phyloP scores from a whole-genome alignment of 2,888 invertebrate species.

The Brachyopa scutellaris region DNA sequence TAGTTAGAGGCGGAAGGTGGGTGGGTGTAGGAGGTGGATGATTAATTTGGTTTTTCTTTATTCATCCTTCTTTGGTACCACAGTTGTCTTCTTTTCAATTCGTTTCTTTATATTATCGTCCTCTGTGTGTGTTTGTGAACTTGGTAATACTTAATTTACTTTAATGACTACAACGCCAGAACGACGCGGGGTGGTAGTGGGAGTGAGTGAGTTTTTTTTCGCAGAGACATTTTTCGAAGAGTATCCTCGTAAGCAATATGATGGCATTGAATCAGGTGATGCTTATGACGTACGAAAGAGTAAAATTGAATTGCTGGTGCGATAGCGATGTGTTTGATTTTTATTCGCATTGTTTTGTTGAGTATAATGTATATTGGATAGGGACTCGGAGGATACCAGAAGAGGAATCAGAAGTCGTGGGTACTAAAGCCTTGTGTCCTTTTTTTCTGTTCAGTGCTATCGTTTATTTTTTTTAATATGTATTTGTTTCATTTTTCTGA shows the following conservation, averaged over 20 bases:
- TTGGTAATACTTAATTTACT: slow-evolving; percentile 59
- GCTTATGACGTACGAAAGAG: neutral
- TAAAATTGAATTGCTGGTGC: slow-evolving; percentile 4
- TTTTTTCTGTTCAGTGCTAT: neutral
- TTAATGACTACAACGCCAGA: slow-evolving; percentile 49
- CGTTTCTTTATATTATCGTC: slow-evolving; percentile 22
- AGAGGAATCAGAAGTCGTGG: neutral
- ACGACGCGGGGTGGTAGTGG: neutral
- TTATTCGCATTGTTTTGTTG: neutral
- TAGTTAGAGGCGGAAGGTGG: slow-evolving; percentile 38
- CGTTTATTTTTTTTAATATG: neutral
- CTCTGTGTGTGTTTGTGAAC: slow-evolving; percentile 26
- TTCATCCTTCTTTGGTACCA: slow-evolving; percentile 32
- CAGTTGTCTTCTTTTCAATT: slow-evolving; percentile 56
- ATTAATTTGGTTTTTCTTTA: slow-evolving; percentile 54
- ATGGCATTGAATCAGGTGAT: neutral
- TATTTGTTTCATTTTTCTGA: neutral
- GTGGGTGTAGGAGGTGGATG: slow-evolving; percentile 10
- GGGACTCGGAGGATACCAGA: neutral
- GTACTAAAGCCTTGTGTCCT: neutral
- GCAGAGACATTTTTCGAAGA: neutral
- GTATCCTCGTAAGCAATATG: slow-evolving; percentile 33
- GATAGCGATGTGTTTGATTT: neutral
- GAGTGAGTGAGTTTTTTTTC: neutral
- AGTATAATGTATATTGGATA: neutral